Evolutionary conservation across 2,113 vertebrate species (phyloP).

Genomic region (Otolemur garnettii): DNA sequence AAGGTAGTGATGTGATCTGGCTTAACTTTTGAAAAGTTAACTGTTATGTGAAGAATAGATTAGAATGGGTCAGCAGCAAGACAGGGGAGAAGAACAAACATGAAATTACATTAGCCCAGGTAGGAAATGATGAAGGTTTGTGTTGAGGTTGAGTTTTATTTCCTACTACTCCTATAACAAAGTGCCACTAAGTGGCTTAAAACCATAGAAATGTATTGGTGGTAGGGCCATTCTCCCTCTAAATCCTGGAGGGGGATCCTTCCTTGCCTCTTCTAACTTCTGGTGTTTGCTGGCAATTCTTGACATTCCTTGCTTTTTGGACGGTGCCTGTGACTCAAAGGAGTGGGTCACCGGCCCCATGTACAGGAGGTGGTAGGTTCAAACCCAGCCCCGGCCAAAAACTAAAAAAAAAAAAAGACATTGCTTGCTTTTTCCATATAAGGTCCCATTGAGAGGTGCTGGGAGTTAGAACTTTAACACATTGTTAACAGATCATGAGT

Average conservation of each 20-base stretch:
- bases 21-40: constrained; percentile 1
- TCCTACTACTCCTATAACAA: not conserved
- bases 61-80: not conserved
- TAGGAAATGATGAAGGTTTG: not conserved
- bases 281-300: not conserved
- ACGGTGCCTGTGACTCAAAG: too few species aligned
- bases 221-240: not conserved
- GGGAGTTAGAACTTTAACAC: not conserved
- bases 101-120: not conserved
- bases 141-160: not conserved
- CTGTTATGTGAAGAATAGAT: not conserved
- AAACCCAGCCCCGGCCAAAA: too few species aligned
- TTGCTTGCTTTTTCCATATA: not conserved
- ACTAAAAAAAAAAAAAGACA: too few species aligned
- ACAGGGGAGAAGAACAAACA: not conserved
- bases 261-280: not conserved
- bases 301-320: not conserved
- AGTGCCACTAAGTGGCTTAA: not conserved
- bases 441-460: not conserved
- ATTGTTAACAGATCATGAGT: too few species aligned
- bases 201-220: not conserved
- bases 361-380: too few species aligned
- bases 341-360: too few species aligned
- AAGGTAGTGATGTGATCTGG: not conserved
- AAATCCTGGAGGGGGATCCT: not conserved